A percentile compares a stretch with the other conserved stretches of the same genome.
phyloP scores from a whole-genome alignment of 2,888 invertebrate genomes.

The Coelopa pilipes region DNA sequence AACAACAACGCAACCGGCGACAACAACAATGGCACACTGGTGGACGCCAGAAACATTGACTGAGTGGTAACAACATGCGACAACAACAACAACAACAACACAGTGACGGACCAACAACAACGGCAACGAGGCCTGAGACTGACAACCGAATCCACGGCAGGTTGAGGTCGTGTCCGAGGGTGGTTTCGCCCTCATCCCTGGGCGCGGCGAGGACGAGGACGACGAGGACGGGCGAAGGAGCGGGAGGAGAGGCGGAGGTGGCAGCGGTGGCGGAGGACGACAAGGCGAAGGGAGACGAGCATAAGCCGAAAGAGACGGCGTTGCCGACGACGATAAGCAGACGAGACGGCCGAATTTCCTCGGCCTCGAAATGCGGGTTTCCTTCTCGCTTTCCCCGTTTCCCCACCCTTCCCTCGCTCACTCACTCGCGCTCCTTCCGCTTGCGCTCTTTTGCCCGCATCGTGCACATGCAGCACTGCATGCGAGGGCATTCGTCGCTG shows the following conservation, averaged over 20 bases:
- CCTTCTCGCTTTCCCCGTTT: too few relatives aligned
- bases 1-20: not conserved
- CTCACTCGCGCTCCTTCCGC: too few relatives aligned
- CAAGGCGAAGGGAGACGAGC: too few relatives aligned
- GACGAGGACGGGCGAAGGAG: not conserved
- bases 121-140: not conserved
- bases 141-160: not conserved
- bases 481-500: not conserved
- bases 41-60: not conserved
- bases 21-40: not conserved
- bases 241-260: not conserved
- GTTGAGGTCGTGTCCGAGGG: constrained; percentile 5
- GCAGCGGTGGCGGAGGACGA: not conserved
- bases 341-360: too few relatives aligned
- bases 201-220: not conserved
- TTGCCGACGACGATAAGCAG: too few relatives aligned
- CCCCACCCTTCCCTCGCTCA: too few relatives aligned
- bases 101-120: not conserved
- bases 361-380: too few relatives aligned
- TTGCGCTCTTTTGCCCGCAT: too few relatives aligned
- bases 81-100: too few relatives aligned
- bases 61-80: not conserved
- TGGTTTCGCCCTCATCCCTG: not conserved
- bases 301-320: too few relatives aligned
- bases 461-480: too few relatives aligned